A percentile compares a stretch with the other conserved stretches of the same genome.
Conservation (phyloP, 2,888 invertebrate genomes). For the Nebria salina region DNA sequence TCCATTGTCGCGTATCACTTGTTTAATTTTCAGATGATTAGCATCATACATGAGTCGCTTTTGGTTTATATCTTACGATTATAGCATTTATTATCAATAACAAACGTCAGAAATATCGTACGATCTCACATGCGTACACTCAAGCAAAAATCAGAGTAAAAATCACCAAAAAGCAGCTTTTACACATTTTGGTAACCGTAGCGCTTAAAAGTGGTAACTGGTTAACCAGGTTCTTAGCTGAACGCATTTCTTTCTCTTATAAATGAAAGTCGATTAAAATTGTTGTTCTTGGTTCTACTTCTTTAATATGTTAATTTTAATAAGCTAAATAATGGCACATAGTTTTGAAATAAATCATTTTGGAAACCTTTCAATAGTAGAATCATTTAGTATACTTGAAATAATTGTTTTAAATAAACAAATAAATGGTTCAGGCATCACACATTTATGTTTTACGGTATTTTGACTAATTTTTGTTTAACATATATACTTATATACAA, state of each 20-base stretch:
- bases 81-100: not conserved
- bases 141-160: no score
- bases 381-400: not conserved
- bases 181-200: no score
- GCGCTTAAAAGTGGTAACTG: no score
- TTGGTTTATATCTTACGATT: not conserved
- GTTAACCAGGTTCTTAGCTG: no score
- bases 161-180: no score
- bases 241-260: no score
- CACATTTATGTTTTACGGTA: not conserved
- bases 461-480: not conserved
- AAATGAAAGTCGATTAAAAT: not conserved
- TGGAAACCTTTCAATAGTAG: not conserved
- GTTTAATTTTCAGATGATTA: not conserved
- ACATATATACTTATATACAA: not conserved
- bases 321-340: not conserved
- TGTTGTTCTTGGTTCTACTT: not conserved
- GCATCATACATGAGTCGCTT: no score
- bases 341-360: not conserved
- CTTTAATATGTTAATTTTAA: not conserved
- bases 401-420: not conserved
- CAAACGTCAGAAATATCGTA: not conserved
- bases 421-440: not conserved
- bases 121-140: not conserved
- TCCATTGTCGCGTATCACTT: slow-evolving; percentile 24